A percentile compares a stretch with the other conserved stretches of the same genome.
Conservation (phyloP, 2,888 invertebrate species). For the Hemithea aestivaria region DNA sequence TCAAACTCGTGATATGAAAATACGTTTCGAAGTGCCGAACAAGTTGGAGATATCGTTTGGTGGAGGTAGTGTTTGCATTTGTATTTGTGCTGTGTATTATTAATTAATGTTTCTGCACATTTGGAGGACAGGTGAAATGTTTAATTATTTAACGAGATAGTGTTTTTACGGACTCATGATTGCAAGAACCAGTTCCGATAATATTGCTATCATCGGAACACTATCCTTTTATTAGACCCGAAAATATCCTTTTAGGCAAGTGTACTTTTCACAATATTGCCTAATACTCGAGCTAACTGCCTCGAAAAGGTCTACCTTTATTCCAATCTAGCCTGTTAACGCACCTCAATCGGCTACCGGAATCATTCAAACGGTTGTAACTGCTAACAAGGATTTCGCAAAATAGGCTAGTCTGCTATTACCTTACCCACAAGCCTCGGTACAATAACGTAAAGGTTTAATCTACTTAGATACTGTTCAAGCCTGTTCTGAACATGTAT, state of each 20-base stretch:
- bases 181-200: too few relatives aligned
- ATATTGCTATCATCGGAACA: too few relatives aligned
- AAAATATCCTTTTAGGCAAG: too few relatives aligned
- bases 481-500: conserved; percentile 22
- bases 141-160: conserved; percentile 4
- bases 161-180: conserved; percentile 1
- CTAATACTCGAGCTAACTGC: too few relatives aligned
- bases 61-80: conserved; percentile 53
- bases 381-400: conserved; percentile 21
- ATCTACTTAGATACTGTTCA: conserved; percentile 35
- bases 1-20: conserved; percentile 64
- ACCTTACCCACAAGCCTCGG: conserved; percentile 26
- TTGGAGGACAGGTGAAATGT: conserved; percentile 21
- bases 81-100: conserved; percentile 20
- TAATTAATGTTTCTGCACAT: conserved; percentile 10
- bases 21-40: conserved; percentile 74
- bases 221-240: too few relatives aligned
- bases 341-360: conserved; percentile 10
- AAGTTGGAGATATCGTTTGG: conserved; percentile 74
- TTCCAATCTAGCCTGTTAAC: conserved; percentile 4
- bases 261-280: too few relatives aligned
- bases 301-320: too few relatives aligned
- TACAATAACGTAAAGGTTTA: conserved; percentile 29
- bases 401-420: conserved; percentile 37
- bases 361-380: conserved; percentile 24